These are phyloP conservation scores for Trimorus sp. DNA, from an alignment of 2,888 invertebrate genomes.

Conservation along the genomic window DNA sequence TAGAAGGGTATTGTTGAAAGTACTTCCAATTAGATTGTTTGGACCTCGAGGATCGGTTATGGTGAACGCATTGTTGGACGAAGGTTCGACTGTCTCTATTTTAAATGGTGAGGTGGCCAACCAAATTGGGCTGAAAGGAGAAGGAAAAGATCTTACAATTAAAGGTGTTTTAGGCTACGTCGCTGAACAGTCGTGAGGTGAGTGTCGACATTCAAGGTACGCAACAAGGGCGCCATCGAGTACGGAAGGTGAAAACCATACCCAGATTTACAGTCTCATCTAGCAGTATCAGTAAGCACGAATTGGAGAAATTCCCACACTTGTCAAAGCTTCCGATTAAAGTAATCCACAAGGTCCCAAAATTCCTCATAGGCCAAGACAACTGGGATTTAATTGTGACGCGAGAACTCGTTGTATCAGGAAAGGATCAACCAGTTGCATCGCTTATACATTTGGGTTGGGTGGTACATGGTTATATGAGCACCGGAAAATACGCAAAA, in stretches of 20 bases:
- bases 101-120: constrained; percentile 6
- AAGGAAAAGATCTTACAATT: constrained; percentile 1
- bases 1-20: constrained; percentile 18
- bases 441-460: constrained; percentile 41
- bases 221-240: neutral
- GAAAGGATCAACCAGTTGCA: constrained; percentile 20
- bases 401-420: constrained; percentile 3
- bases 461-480: constrained; percentile 39
- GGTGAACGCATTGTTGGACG: constrained; percentile 17
- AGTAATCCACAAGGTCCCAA: constrained; percentile 3
- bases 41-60: neutral
- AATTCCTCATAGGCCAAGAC: constrained; percentile 17
- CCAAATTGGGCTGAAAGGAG: constrained; percentile 3
- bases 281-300: neutral
- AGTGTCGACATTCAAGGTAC: constrained; percentile 6
- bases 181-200: constrained; percentile 1
- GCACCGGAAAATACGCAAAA: neutral
- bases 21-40: constrained; percentile 2
- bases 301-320: constrained; percentile 8
- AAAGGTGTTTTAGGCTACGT: constrained; percentile 18
- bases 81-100: constrained; percentile 9
- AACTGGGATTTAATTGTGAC: constrained; percentile 41
- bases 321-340: neutral
- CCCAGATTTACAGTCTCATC: constrained; percentile 11
- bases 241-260: constrained; percentile 7